Base-by-base conservation (phyloP, 2,113 vertebrate genomes). In the Dendrocopos noguchii region DNA sequence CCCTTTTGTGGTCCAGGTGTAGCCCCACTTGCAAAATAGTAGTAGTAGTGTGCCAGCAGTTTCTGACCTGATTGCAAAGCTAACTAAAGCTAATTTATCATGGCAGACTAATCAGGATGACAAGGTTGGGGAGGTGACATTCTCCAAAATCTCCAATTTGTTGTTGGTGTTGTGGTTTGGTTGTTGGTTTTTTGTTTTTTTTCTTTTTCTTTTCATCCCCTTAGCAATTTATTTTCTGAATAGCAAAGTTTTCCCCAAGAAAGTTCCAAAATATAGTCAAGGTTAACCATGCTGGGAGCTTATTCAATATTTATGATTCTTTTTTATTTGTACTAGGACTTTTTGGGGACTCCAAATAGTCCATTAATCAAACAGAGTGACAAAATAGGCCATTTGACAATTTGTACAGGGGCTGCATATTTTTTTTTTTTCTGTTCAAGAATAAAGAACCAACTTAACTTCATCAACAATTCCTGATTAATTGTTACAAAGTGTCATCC, bases 351-450 rank as follows among this genome's bases (percentile, higher is more conserved):
- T 98, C 97, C 97, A 97, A 97, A 98, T 97, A 98, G 97, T 96
- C 98, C 98, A 98, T 99, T 98, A 99, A 99, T 99, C 99, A 99
- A 98, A 98, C 97, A 96, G 96, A 98, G 97, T 98, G 98, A 98
- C 98, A 99, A 98, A 98, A 97, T 96, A 98, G 97, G 96, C 96
- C 92, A 88, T 97, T 94, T 98, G 98, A 99, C 98, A 98, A 98
- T 95, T 93, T 95, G 95, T 96, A 92, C 97, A 94, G 93, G 94
- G 97, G 96, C 92, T 97, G 94, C 66, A 34, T 93, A 63, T 36
- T 80, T 91, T 93, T 95, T 36, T 36, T 91, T 95, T 76, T 81
- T 50, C 39, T 85, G 86, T 78, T 83, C 61, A 57, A 97, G 97
- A 97, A 96, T 93, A 97, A 97, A 97, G 97, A 96, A 97, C 97